Percentiles rank a stretch among this genome's conserved stretches.
Conservation (phyloP, 92 coral and sea anemone species). For the Parazoanthus atlanticus region DNA sequence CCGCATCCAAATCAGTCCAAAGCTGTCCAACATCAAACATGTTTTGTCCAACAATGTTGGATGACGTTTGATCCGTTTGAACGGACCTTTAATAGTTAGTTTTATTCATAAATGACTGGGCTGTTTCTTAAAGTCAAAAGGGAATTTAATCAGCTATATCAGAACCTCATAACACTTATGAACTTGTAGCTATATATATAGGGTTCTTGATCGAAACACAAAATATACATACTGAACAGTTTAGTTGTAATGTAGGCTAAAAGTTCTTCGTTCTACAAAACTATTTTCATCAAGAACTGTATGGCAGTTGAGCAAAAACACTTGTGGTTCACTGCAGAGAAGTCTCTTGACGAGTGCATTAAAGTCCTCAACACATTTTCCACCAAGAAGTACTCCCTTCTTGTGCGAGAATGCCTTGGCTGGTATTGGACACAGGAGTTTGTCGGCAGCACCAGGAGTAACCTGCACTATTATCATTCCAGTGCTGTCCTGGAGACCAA, state of each 20-base stretch:
- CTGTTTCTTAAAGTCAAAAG: too few species aligned
- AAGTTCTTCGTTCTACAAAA: conserved; percentile 59
- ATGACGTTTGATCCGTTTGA: too few species aligned
- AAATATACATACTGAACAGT: neutral
- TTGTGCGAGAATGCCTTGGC: conserved; percentile 53
- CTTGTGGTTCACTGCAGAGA: conserved; percentile 6
- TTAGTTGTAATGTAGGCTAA: conserved; percentile 36
- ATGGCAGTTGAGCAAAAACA: conserved; percentile 47
- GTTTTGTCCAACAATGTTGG: too few species aligned
- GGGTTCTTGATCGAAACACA: neutral
- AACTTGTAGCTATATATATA: too few species aligned
- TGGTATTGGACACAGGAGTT: conserved; percentile 57
- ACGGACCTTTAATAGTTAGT: too few species aligned
- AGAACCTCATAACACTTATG: too few species aligned
- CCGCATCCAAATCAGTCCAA: too few species aligned
- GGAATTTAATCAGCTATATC: too few species aligned
- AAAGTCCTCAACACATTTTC: conserved; percentile 45
- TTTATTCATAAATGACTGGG: too few species aligned
- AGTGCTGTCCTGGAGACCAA: conserved; percentile 51
- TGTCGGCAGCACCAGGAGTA: conserved; percentile 47
- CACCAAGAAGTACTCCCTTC: conserved; percentile 31
- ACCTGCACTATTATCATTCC: conserved; percentile 50
- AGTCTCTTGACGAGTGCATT: conserved; percentile 26
- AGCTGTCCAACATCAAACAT: too few species aligned
- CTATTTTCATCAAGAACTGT: conserved; percentile 75